phyloP scores from a whole-genome alignment of 2,113 vertebrate genomes.

The Anoura caudifer region DNA sequence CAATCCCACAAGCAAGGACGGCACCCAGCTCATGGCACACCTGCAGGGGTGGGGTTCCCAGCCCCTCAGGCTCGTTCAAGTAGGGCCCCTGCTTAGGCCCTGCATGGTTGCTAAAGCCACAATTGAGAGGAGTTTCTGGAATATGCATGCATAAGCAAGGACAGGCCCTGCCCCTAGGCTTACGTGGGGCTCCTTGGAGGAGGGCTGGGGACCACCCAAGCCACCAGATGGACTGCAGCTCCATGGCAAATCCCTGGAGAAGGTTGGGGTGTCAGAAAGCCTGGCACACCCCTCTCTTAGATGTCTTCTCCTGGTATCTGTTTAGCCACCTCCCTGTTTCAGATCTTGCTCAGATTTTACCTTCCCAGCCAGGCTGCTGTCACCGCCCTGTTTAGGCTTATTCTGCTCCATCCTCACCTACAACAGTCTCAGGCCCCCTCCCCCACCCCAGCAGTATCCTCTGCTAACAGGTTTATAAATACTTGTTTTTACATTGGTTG shows the following conservation, averaged over 20 bases:
- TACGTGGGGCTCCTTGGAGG: background rate
- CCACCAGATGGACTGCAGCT: background rate
- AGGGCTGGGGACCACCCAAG: background rate
- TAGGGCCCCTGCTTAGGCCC: background rate
- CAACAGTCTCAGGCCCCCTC: background rate
- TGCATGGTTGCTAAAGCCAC: background rate
- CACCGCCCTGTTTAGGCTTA: background rate
- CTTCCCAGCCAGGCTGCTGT: background rate
- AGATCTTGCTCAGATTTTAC: background rate
- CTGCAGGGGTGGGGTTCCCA: background rate
- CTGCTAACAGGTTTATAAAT: background rate
- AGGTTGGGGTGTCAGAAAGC: background rate
- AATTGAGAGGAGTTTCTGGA: background rate
- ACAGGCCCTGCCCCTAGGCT: background rate
- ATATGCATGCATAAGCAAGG: background rate
- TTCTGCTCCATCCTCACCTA: background rate
- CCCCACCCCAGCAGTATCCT: background rate
- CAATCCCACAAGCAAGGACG: background rate
- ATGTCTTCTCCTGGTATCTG: background rate
- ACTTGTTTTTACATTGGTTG: background rate
- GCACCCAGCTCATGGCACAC: background rate
- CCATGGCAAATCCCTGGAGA: background rate
- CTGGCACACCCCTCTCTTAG: background rate
- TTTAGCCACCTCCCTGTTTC: background rate
- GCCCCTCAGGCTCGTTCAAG: background rate